A percentile compares a stretch with the other conserved stretches of the same genome.
Evolutionary conservation across 2,888 invertebrate species (phyloP).

Genomic region (Heteropelma amictum): DNA sequence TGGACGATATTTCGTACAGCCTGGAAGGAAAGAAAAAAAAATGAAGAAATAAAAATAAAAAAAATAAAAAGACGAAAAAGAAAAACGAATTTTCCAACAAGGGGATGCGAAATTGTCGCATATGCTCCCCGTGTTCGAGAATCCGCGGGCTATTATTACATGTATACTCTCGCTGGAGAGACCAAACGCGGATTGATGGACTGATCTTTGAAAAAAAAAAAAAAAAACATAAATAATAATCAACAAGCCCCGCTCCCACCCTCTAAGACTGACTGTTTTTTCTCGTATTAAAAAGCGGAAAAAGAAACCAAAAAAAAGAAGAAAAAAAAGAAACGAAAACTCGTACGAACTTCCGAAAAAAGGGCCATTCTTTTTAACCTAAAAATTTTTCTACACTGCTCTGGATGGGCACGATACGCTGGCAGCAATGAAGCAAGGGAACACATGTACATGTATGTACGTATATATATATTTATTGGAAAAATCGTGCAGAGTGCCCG

Average conservation of each 20-base stretch:
- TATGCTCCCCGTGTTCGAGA: constrained; percentile 6
- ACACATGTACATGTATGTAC: constrained; percentile 54
- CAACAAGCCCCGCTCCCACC: constrained; percentile 56
- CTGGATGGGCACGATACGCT: constrained; percentile 38
- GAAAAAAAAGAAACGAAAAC: constrained; percentile 31
- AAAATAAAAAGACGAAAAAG: no score
- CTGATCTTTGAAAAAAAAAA: constrained; percentile 46
- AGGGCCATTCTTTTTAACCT: constrained; percentile 52
- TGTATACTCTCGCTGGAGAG: not conserved
- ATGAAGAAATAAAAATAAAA: no score
- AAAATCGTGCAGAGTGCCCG: constrained; percentile 16
- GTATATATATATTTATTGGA: constrained; percentile 44
- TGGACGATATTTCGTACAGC: not conserved
- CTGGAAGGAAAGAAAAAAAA: no score
- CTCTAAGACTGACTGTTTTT: constrained; percentile 72
- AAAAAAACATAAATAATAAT: not conserved
- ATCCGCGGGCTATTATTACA: constrained; percentile 17
- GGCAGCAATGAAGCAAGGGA: constrained; percentile 40
- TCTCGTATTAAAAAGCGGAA: constrained; percentile 60
- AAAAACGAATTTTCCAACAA: constrained; percentile 8
- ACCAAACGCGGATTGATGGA: constrained; percentile 36
- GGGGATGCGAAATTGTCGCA: constrained; percentile 8
- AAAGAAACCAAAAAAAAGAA: constrained; percentile 33
- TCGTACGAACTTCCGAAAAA: constrained; percentile 52
- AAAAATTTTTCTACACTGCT: constrained; percentile 54